phyloP scores from a whole-genome alignment of 2,888 invertebrate genomes.

The Acronicta leporina region DNA sequence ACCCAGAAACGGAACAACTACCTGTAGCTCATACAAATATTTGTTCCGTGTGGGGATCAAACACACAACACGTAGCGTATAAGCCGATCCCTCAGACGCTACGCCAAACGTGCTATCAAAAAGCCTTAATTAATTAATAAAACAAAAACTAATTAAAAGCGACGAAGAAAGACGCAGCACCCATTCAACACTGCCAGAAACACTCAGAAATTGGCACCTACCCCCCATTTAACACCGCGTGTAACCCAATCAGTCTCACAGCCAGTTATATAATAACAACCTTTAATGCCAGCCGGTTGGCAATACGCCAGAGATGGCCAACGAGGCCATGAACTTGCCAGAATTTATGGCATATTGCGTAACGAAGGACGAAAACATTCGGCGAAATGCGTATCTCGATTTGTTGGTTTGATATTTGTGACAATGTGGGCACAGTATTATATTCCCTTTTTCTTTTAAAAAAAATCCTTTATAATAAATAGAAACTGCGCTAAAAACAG shows the following conservation, averaged over 20 bases:
- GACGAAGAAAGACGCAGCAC: background rate
- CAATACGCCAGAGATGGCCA: constrained; percentile 40
- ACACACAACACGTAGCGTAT: too few species aligned
- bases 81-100: too few species aligned
- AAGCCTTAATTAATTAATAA: too few species aligned
- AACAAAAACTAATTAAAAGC: too few species aligned
- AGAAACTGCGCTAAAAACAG: too few species aligned
- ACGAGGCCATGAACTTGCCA: constrained; percentile 53
- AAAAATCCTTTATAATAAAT: too few species aligned
- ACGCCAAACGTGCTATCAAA: too few species aligned
- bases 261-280: constrained; percentile 39
- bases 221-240: constrained; percentile 27
- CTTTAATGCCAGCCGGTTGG: constrained; percentile 48
- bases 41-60: too few species aligned
- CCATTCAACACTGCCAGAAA: constrained; percentile 11
- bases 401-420: constrained; percentile 6
- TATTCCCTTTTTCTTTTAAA: too few species aligned
- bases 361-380: constrained; percentile 52
- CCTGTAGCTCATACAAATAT: too few species aligned
- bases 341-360: constrained; percentile 52
- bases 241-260: constrained; percentile 40
- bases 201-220: constrained; percentile 20
- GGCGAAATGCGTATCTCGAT: constrained; percentile 21
- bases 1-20: too few species aligned
- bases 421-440: background rate